A percentile compares a stretch with the other conserved stretches of the same genome.
Conservation (phyloP, 2,888 invertebrate genomes). For the Lasius fuliginosus region DNA sequence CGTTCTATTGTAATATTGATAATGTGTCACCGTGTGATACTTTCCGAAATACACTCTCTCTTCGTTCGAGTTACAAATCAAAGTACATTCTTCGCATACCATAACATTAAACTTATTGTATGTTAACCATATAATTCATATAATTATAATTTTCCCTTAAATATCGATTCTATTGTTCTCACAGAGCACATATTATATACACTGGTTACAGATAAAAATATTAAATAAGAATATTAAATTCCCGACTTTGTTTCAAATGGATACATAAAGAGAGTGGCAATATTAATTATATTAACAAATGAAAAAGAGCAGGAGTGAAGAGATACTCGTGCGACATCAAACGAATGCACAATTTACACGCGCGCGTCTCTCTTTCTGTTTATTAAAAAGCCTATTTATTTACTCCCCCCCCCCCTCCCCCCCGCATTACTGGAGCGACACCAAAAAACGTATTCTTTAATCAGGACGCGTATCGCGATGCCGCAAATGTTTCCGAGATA, state of each 20-base stretch:
- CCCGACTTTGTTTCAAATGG: neutral
- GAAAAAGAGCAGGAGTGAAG: neutral
- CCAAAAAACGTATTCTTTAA: slow-evolving; percentile 19
- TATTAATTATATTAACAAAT: slow-evolving; percentile 16
- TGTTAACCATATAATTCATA: neutral
- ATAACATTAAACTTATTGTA: neutral
- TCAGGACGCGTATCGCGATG: slow-evolving; percentile 6
- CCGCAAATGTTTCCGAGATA: slow-evolving; percentile 48
- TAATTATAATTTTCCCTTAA: neutral
- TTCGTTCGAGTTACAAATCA: no score
- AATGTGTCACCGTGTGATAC: no score
- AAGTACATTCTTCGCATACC: no score
- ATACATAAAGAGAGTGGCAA: neutral
- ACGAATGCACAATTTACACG: neutral
- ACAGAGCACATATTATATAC: no score
- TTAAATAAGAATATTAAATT: slow-evolving; percentile 10
- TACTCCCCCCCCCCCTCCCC: no score
- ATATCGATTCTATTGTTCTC: no score
- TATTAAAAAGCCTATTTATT: slow-evolving; percentile 25
- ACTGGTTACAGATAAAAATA: neutral
- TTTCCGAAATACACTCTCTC: no score
- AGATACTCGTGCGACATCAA: neutral
- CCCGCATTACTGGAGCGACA: neutral
- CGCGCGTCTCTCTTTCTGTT: neutral
- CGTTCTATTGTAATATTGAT: no score